Evolutionary conservation across 1,140 invertebrate species (phyloP), one percentile per base, ranked within the genome.

Genomic region (Achatina immaculata): DNA sequence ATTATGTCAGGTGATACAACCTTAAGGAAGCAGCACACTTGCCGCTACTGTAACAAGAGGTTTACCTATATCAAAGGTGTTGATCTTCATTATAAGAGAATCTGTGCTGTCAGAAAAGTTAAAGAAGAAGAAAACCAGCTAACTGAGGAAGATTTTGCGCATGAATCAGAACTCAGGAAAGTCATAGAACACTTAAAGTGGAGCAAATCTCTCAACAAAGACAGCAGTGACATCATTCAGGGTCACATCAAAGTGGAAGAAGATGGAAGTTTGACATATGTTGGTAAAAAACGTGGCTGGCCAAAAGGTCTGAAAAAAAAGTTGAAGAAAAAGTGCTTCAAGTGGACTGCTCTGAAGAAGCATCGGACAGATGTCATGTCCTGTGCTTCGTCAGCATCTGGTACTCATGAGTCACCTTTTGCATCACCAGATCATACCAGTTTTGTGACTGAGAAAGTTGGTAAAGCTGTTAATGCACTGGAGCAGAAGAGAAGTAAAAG

Each of bases 41-140:
- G 88, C 79, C 68, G 83, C 14, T 88, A 88, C 71, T 89, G 88
- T 72, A 80, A 77, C 36, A 85, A 85, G 69, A 80, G 81, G 11
- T 89, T 89, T 77, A 86, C 84, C 21, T 89, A 87, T 79, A 84
- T 85, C 21, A 88, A 88, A 77, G 85, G 85, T 58, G 76, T 89
- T 6, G 83, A 82, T 65, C 86, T 86, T 58, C 88, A 89, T 76
- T 87, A 85, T 72, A 81, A 81, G 65, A 83, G 81, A 42, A 85
- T 88, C 62, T 89, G 88, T 83, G 62, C 77, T 24, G 83, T 87
- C n/a, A 84, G 85, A 62, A 84, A 85, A n/a, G 82, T 86, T 9
- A 82, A 81, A 34, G 38, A 79, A 34, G 69, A 78, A 7, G 81
- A 80, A 19, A 84, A 83, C 14, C 21, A 51, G 11, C 48, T 89